A percentile compares a stretch with the other conserved stretches of the same genome.
Evolutionary conservation across 2,888 invertebrate genomes (phyloP).

Genomic region (Tetranychus piercei): DNA sequence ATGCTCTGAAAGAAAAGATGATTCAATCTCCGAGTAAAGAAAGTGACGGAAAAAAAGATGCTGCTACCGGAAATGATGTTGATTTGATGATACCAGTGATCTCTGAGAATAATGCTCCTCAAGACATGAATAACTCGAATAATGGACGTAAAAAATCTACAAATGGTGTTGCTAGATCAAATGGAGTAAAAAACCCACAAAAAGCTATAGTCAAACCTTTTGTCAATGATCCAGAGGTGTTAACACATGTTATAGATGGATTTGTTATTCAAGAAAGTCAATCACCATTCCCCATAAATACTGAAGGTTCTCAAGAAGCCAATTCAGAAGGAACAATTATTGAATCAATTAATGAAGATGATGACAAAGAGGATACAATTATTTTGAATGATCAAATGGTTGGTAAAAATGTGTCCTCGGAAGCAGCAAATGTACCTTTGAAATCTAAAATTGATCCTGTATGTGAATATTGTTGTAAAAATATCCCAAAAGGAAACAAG

Average conservation of each 20-base stretch:
- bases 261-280: slow-evolving; percentile 80
- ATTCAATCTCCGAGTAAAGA: background rate
- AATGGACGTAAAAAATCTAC: background rate
- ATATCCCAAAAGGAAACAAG: background rate
- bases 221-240: slow-evolving; percentile 47
- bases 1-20: background rate
- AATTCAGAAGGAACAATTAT: background rate
- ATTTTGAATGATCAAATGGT: slow-evolving; percentile 11
- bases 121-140: no score
- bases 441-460: background rate
- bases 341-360: background rate
- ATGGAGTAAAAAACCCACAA: slow-evolving; percentile 22
- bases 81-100: background rate
- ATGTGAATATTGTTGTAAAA: background rate
- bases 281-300: slow-evolving; percentile 36
- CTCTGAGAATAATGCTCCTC: no score
- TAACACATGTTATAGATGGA: slow-evolving; percentile 89
- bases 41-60: background rate
- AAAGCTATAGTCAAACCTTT: slow-evolving; percentile 26
- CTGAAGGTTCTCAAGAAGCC: background rate
- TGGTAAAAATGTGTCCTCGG: background rate
- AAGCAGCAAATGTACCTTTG: background rate
- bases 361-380: background rate
- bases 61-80: background rate
- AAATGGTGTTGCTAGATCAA: slow-evolving; percentile 3